Evolutionary conservation across 2,797 vertebrate species (phyloP).

Genomic region (Acomys russatus): DNA sequence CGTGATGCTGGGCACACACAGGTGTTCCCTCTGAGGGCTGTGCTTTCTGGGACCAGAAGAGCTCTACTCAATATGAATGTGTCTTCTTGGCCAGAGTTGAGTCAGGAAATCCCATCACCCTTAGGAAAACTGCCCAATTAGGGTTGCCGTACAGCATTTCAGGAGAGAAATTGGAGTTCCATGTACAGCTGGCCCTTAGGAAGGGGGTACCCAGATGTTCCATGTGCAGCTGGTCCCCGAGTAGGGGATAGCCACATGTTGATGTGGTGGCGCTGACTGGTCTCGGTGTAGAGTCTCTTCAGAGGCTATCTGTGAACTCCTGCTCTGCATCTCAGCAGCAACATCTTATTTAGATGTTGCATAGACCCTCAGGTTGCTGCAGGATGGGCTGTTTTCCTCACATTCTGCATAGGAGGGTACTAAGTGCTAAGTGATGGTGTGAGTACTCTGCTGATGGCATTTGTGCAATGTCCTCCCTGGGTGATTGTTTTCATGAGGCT

Average conservation of each 20-base stretch:
- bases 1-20: not conserved
- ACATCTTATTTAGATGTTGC: not conserved
- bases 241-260: not conserved
- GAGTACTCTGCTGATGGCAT: not conserved
- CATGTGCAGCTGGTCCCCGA: not conserved
- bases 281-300: fast-evolving
- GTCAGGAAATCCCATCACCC: too few species aligned
- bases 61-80: not conserved
- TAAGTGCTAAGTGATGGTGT: fast-evolving
- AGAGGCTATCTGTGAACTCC: fast-evolving
- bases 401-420: fast-evolving
- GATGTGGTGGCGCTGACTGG: not conserved
- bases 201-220: too few species aligned
- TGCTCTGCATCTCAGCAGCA: fast-evolving
- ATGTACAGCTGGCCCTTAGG: too few species aligned
- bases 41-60: not conserved
- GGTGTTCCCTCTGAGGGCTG: not conserved
- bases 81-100: not conserved
- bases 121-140: too few species aligned
- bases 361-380: fast-evolving
- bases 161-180: fast-evolving
- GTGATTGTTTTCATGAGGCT: not conserved
- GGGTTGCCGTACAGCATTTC: not conserved
- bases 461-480: fast-evolving
- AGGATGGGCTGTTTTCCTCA: not conserved